Evolutionary conservation across 2,888 invertebrate species (phyloP).

Genomic region (Therioaphis trifolii): DNA sequence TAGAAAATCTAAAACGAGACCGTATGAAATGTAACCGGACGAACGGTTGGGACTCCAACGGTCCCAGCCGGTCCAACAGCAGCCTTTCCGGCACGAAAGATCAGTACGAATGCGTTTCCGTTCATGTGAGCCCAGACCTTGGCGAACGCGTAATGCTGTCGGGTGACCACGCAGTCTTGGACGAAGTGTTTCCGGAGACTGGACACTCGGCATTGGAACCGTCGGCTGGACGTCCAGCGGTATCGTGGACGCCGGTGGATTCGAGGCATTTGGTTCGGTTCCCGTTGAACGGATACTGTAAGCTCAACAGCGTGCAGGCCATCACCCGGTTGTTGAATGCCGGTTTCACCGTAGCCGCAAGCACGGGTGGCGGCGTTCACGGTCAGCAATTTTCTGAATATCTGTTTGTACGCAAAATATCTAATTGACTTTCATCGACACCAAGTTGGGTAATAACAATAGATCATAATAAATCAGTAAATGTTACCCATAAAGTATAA

Average conservation of each 20-base stretch:
- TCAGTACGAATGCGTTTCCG: slow-evolving; percentile 80
- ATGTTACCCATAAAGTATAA: background rate
- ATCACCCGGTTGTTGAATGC: slow-evolving; percentile 78
- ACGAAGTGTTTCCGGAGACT: slow-evolving; percentile 81
- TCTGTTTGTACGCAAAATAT: slow-evolving; percentile 76
- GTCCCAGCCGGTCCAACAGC: slow-evolving; percentile 64
- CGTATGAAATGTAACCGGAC: slow-evolving; percentile 68
- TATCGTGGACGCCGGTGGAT: slow-evolving; percentile 85
- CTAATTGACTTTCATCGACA: slow-evolving; percentile 52
- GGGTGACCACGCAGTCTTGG: slow-evolving; percentile 80
- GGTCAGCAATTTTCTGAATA: slow-evolving; percentile 92
- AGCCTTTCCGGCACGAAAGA: slow-evolving; percentile 52
- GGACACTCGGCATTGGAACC: slow-evolving; percentile 84
- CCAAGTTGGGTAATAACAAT: background rate
- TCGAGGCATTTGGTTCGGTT: slow-evolving; percentile 85
- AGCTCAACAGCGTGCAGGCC: slow-evolving; percentile 89
- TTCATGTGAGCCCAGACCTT: slow-evolving; percentile 83
- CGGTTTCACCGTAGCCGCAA: slow-evolving; percentile 82
- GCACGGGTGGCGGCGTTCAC: slow-evolving; percentile 88
- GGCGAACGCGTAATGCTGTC: slow-evolving; percentile 85
- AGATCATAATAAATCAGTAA: background rate
- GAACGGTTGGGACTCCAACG: slow-evolving; percentile 56
- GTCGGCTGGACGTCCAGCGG: slow-evolving; percentile 82
- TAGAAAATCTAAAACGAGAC: slow-evolving; percentile 80
- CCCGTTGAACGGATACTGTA: slow-evolving; percentile 88